Evolutionary conservation across 2,113 vertebrate genomes (phyloP).

Genomic region (Tyto alba): DNA sequence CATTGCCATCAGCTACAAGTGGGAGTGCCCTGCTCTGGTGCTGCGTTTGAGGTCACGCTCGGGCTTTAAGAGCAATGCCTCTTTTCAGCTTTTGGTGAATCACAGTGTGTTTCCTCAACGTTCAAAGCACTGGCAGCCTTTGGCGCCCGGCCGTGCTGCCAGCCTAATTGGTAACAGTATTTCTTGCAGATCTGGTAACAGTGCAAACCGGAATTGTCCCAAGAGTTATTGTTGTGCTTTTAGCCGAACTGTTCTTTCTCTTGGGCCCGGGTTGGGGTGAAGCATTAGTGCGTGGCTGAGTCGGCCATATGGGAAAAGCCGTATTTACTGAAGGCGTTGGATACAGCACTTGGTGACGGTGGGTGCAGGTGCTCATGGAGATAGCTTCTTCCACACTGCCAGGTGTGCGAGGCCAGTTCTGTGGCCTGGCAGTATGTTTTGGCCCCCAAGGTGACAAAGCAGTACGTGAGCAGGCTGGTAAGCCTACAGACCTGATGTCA

Average conservation of each 20-base stretch:
- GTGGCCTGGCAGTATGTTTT: not conserved
- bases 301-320: accelerated
- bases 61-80: not conserved
- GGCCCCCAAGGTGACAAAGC: no score
- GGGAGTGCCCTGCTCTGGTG: not conserved
- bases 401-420: not conserved
- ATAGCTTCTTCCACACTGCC: accelerated
- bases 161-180: accelerated
- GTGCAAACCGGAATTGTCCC: not conserved
- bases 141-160: accelerated
- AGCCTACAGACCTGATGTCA: not conserved
- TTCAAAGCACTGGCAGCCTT: accelerated
- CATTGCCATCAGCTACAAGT: not conserved
- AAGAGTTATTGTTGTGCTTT: not conserved
- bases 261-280: not conserved
- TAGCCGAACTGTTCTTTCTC: not conserved
- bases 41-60: not conserved
- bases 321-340: not conserved
- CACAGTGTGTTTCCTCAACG: accelerated
- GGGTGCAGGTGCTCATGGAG: accelerated
- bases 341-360: accelerated
- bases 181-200: accelerated
- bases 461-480: not conserved
- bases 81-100: not conserved
- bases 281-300: not conserved